Conservation (phyloP, 2,797 vertebrate species). For the Sebastes jordani region DNA sequence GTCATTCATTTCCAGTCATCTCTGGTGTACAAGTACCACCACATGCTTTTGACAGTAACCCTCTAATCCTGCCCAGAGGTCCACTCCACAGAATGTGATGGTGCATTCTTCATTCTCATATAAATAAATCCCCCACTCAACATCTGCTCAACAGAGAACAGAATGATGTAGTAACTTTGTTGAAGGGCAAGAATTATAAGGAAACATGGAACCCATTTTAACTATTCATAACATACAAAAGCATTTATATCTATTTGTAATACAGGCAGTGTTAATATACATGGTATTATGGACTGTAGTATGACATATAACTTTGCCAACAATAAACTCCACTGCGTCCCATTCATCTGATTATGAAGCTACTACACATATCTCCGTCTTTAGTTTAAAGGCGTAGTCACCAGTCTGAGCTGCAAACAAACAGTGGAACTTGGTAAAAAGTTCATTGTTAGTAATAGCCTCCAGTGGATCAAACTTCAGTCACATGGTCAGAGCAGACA, state of each 20-base stretch:
- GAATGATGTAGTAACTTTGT: neutral
- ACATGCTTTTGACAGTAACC: slow-evolving; percentile 60
- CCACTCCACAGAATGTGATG: slow-evolving; percentile 25
- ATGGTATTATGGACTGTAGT: no score
- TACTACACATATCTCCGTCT: neutral
- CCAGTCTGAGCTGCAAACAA: neutral
- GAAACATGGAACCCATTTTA: neutral
- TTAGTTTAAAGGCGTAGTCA: neutral
- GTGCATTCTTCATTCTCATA: slow-evolving; percentile 14
- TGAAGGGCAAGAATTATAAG: neutral
- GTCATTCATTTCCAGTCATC: slow-evolving; percentile 53
- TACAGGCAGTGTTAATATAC: neutral
- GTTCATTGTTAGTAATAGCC: neutral
- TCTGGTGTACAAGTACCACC: slow-evolving; percentile 58
- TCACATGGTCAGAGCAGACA: slow-evolving; percentile 12
- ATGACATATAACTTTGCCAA: neutral
- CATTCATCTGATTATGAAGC: neutral
- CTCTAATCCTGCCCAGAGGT: slow-evolving; percentile 62
- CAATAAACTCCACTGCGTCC: neutral
- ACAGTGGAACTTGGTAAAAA: neutral
- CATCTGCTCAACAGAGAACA: neutral
- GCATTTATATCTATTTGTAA: neutral
- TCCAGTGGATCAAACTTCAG: slow-evolving; percentile 9
- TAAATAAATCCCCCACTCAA: slow-evolving; percentile 12
- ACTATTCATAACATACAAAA: neutral